Evolutionary conservation across 1,140 invertebrate species (phyloP).

Genomic region (Chionoecetes opilio): DNA sequence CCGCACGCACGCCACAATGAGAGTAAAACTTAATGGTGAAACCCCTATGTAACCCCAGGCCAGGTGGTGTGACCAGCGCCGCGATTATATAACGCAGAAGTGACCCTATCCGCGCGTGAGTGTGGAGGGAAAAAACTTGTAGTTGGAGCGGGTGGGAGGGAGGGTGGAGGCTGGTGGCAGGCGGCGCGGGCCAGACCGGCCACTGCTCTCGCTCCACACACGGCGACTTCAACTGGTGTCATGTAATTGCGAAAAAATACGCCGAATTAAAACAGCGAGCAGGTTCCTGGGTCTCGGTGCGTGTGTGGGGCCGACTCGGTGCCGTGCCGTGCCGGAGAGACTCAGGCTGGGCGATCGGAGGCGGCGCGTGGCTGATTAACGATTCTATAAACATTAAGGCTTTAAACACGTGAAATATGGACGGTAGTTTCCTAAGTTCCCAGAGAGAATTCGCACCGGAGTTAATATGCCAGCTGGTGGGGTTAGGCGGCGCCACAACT

Average conservation of each 20-base stretch:
- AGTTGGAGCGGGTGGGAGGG: neutral
- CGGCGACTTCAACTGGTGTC: conserved; percentile 72
- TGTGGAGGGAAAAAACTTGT: conserved; percentile 29
- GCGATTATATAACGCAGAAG: neutral
- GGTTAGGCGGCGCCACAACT: conserved; percentile 31
- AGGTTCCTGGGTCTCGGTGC: neutral
- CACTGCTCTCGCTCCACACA: conserved; percentile 53
- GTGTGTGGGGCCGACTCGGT: neutral
- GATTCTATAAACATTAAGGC: conserved; percentile 59
- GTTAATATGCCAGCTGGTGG: conserved; percentile 53
- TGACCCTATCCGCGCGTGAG: conserved; percentile 23
- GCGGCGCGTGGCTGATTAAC: conserved; percentile 38
- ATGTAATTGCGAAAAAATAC: conserved; percentile 34
- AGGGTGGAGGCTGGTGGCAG: neutral
- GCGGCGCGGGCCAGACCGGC: neutral
- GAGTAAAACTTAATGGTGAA: neutral
- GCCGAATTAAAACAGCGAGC: neutral
- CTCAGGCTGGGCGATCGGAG: neutral
- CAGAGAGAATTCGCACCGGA: conserved; percentile 59
- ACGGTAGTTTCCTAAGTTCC: conserved; percentile 30
- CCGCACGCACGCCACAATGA: neutral
- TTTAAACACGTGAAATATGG: conserved; percentile 59
- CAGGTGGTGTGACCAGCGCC: neutral
- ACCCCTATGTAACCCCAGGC: neutral
- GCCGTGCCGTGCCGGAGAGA: conserved; percentile 12